Percentiles rank a stretch among this genome's conserved stretches.
These are phyloP conservation scores for Galerucella calmariensis DNA, from an alignment of 2,888 invertebrate genomes.

Conservation along the genomic window DNA sequence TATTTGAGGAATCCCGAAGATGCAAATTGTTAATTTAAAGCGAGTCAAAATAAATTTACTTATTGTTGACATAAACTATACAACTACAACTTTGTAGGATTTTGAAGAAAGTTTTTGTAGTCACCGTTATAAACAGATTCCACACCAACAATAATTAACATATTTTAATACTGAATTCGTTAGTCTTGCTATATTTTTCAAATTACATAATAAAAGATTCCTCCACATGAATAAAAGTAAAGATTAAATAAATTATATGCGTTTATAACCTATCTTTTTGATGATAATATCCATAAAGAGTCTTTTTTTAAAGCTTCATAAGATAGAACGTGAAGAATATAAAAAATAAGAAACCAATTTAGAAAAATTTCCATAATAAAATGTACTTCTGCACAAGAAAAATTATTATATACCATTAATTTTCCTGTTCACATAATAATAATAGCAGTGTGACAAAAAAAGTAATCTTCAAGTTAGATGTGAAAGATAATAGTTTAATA, in stretches of 20 bases:
- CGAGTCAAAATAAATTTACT: neutral
- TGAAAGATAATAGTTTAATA: too few relatives aligned
- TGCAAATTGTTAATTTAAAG: neutral
- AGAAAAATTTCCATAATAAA: constrained; percentile 3
- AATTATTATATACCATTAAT: neutral
- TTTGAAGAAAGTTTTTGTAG: neutral
- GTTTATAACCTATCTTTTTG: neutral
- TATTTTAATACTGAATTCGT: neutral
- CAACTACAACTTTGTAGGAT: neutral
- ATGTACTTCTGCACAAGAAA: neutral
- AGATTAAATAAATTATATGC: neutral
- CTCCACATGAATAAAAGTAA: neutral
- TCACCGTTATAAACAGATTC: neutral
- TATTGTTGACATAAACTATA: neutral
- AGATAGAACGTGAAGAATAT: neutral
- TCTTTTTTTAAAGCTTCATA: neutral
- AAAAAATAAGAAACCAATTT: neutral
- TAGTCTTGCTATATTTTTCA: neutral
- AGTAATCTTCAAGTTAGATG: neutral
- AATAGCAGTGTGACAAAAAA: neutral
- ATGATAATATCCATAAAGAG: neutral
- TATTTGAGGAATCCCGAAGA: neutral
- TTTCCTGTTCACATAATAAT: neutral
- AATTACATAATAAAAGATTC: constrained; percentile 4
- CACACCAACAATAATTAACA: constrained; percentile 7